These are phyloP conservation scores for Engystomops pustulosus DNA, from an alignment of 2,113 vertebrate genomes.

Conservation along the genomic window DNA sequence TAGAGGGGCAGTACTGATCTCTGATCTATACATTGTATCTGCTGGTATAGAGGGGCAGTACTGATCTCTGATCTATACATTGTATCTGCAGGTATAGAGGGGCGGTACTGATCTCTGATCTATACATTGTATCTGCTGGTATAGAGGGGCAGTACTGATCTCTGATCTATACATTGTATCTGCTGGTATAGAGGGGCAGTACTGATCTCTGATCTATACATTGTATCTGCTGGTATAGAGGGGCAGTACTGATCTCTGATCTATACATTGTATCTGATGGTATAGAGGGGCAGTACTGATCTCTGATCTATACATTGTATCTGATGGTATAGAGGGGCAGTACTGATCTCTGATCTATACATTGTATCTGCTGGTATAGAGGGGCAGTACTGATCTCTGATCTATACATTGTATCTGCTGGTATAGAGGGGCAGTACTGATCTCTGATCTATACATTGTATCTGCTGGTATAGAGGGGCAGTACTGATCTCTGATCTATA, in stretches of 20 bases:
- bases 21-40: background rate
- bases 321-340: constrained; percentile 68
- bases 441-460: background rate
- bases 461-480: constrained; percentile 68
- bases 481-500: background rate
- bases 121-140: background rate
- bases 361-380: constrained; percentile 40
- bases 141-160: constrained; percentile 69
- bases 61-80: background rate
- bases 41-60: constrained; percentile 69
- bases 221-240: constrained; percentile 59
- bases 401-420: background rate
- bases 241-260: constrained; percentile 64
- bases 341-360: background rate
- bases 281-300: constrained; percentile 69
- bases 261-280: background rate
- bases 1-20: constrained; percentile 69
- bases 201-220: background rate
- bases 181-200: constrained; percentile 69
- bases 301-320: background rate
- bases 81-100: constrained; percentile 64
- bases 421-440: constrained; percentile 69
- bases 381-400: constrained; percentile 67
- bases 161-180: background rate
- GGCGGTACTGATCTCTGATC: constrained; percentile 57